Conservation (phyloP, 2,113 vertebrate species). For the Todiramphus chloris region DNA sequence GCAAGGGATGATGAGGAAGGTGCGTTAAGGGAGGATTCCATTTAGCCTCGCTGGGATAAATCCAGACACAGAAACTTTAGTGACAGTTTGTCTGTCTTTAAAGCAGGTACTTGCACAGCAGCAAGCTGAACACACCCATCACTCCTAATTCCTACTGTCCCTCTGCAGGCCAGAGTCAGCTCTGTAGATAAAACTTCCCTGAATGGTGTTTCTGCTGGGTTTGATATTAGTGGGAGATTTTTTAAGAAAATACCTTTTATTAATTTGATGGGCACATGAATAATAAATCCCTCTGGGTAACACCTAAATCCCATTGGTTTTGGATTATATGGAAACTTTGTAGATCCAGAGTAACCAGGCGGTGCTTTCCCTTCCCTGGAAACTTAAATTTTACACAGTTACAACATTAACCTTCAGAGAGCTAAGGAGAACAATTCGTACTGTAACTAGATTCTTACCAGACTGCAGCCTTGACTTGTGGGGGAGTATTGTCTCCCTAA, state of each 20-base stretch:
- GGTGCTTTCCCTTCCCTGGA: background rate
- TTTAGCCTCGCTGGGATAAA: background rate
- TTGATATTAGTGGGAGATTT: background rate
- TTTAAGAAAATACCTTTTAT: background rate
- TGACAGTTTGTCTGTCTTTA: background rate
- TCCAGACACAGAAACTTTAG: background rate
- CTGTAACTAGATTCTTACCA: background rate
- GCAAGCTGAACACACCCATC: no score
- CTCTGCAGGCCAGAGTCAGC: background rate
- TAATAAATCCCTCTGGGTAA: background rate
- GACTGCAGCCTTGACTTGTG: background rate
- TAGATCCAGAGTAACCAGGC: background rate
- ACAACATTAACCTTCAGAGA: background rate
- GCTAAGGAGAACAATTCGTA: background rate
- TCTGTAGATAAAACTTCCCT: no score
- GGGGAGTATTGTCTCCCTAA: background rate
- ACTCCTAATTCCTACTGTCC: background rate
- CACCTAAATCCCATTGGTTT: background rate
- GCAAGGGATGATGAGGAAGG: background rate
- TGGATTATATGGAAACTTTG: background rate
- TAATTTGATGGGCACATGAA: background rate
- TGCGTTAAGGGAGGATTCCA: background rate
- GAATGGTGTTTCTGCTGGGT: background rate
- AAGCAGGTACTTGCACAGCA: background rate
- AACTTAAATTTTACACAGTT: background rate